A percentile compares a stretch with the other conserved stretches of the same genome.
These are phyloP conservation scores for Phaenicophaeus curvirostris DNA, from an alignment of 2,797 vertebrate genomes.

Conservation along the genomic window DNA sequence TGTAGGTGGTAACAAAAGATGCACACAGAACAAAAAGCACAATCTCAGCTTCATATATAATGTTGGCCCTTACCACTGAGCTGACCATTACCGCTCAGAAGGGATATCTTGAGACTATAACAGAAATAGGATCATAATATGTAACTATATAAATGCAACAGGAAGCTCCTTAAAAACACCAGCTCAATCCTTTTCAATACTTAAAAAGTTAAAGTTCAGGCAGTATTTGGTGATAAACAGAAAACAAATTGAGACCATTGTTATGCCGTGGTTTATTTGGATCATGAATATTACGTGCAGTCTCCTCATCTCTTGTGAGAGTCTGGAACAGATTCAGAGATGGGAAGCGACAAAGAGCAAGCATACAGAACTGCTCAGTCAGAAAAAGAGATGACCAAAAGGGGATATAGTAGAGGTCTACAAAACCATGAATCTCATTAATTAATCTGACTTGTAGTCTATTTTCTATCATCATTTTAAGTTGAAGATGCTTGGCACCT, in stretches of 20 bases:
- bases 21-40: background rate
- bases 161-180: background rate
- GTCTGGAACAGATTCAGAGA: background rate
- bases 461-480: background rate
- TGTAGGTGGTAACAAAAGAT: background rate
- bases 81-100: background rate
- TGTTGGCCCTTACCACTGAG: background rate
- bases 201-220: background rate
- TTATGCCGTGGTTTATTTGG: background rate
- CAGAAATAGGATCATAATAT: background rate
- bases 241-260: background rate
- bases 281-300: background rate
- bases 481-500: background rate
- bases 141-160: background rate
- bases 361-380: background rate
- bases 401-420: background rate
- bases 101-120: background rate
- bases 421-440: background rate
- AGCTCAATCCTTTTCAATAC: background rate
- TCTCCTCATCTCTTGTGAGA: background rate
- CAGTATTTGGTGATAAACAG: background rate
- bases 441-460: background rate
- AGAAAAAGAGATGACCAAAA: background rate
- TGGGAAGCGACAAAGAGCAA: background rate
- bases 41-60: background rate